These are phyloP conservation scores for Salticus scenicus DNA, from an alignment of 2,888 invertebrate genomes.

Conservation along the genomic window DNA sequence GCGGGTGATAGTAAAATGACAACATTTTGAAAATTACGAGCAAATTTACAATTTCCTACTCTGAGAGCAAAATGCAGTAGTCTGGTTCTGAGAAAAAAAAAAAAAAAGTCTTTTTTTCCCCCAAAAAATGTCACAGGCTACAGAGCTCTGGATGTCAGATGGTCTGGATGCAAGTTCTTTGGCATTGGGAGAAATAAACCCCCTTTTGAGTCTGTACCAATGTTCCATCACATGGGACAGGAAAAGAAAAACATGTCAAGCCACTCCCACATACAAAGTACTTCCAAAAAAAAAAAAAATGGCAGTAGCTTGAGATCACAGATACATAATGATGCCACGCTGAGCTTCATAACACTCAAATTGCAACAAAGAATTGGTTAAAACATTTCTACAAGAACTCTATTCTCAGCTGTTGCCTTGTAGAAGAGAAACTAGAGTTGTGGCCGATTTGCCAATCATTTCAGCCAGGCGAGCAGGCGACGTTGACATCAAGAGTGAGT, in stretches of 20 bases:
- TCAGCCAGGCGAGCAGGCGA: constrained; percentile 39
- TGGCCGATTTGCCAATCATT: constrained; percentile 55
- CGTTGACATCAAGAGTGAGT: not conserved
- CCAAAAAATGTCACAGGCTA: constrained; percentile 9
- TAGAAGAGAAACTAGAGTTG: constrained; percentile 42
- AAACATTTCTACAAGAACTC: constrained; percentile 24
- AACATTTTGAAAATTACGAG: constrained; percentile 41
- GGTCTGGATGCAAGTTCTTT: constrained; percentile 61
- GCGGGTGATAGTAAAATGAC: constrained; percentile 42
- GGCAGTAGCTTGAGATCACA: constrained; percentile 66
- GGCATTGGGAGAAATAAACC: constrained; percentile 36
- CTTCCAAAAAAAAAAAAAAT: constrained; percentile 30
- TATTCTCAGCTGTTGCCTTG: constrained; percentile 58
- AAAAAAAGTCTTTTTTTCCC: not conserved
- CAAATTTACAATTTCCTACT: constrained; percentile 36
- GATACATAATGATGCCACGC: constrained; percentile 50
- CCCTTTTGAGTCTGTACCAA: constrained; percentile 30
- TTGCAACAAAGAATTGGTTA: constrained; percentile 22
- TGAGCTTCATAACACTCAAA: constrained; percentile 22
- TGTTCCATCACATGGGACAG: constrained; percentile 48
- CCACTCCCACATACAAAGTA: constrained; percentile 32
- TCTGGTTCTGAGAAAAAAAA: constrained; percentile 15
- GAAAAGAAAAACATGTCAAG: constrained; percentile 37
- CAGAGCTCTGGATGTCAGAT: constrained; percentile 2
- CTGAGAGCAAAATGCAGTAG: constrained; percentile 27